phyloP scores from a whole-genome alignment of 2,888 invertebrate genomes.

The Catocala sponsa region DNA sequence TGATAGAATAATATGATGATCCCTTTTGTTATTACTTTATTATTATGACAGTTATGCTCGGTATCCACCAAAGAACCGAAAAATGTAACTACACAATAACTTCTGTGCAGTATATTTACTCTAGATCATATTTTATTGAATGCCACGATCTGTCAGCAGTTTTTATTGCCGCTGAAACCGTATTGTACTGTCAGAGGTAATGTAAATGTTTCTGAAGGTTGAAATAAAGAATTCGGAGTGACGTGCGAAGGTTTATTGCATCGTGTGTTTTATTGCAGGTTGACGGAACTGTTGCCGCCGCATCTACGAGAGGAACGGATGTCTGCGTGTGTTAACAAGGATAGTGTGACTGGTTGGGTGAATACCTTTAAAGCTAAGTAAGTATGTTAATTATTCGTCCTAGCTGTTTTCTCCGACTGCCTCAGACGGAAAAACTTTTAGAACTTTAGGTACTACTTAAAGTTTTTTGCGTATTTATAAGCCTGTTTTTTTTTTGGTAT shows the following conservation, averaged over 20 bases:
- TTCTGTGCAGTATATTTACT: too few relatives aligned
- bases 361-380: slow-evolving; percentile 92
- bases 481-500: too few relatives aligned
- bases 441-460: too few relatives aligned
- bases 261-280: slow-evolving; percentile 58
- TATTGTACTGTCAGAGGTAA: slow-evolving; percentile 9
- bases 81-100: too few relatives aligned
- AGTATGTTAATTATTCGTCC: slow-evolving; percentile 38
- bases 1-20: too few relatives aligned
- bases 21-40: too few relatives aligned
- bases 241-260: slow-evolving; percentile 30
- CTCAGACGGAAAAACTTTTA: too few relatives aligned
- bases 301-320: slow-evolving; percentile 92
- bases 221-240: slow-evolving; percentile 20
- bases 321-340: slow-evolving; percentile 84
- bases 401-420: background rate
- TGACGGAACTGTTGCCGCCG: slow-evolving; percentile 91
- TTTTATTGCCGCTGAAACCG: too few relatives aligned
- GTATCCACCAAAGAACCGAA: too few relatives aligned
- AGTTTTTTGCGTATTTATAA: too few relatives aligned
- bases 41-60: too few relatives aligned
- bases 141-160: background rate
- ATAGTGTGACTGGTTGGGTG: slow-evolving; percentile 93
- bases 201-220: slow-evolving; percentile 36
- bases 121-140: background rate